phyloP scores from a whole-genome alignment of 2,888 invertebrate species.

The Pollenia griseotomentosa region DNA sequence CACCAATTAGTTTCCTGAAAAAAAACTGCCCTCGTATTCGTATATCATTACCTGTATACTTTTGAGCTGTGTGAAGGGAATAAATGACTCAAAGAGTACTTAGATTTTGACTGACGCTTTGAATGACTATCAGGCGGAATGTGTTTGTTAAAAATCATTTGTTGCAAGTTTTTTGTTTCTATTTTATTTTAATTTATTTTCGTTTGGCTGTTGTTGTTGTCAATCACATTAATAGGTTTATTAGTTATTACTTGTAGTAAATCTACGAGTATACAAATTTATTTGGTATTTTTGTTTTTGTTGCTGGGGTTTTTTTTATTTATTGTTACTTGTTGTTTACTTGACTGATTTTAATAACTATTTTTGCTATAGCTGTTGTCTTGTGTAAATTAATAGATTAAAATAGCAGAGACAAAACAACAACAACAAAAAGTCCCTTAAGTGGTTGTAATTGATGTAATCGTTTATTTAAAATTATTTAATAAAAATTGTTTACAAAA shows the following conservation, averaged over 20 bases:
- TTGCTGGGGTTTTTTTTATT: slow-evolving; percentile 12
- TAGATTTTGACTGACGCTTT: slow-evolving; percentile 5
- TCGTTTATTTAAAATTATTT: slow-evolving; percentile 48
- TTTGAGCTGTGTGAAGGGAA: background rate
- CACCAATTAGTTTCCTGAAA: background rate
- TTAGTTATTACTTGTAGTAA: slow-evolving; percentile 46
- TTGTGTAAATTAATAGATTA: slow-evolving; percentile 44
- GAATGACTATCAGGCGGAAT: background rate
- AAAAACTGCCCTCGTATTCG: background rate
- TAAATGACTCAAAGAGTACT: background rate
- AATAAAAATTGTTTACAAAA: slow-evolving; percentile 37
- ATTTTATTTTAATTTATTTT: slow-evolving; percentile 14
- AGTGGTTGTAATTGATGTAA: slow-evolving; percentile 55
- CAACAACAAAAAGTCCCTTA: slow-evolving; percentile 29
- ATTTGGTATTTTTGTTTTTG: slow-evolving; percentile 23
- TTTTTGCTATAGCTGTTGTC: slow-evolving; percentile 6
- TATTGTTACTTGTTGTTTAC: slow-evolving; percentile 28
- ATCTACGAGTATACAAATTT: slow-evolving; percentile 32
- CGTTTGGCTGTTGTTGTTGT: slow-evolving; percentile 32
- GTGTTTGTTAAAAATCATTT: slow-evolving; percentile 33
- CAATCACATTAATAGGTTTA: slow-evolving; percentile 60
- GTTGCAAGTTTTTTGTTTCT: background rate
- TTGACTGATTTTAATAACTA: slow-evolving; percentile 32
- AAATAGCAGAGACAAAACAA: background rate
- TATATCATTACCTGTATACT: background rate